Evolutionary conservation across 2,797 vertebrate genomes (phyloP), one percentile per base, ranked within the genome.

Genomic region (Bradypus variegatus): DNA sequence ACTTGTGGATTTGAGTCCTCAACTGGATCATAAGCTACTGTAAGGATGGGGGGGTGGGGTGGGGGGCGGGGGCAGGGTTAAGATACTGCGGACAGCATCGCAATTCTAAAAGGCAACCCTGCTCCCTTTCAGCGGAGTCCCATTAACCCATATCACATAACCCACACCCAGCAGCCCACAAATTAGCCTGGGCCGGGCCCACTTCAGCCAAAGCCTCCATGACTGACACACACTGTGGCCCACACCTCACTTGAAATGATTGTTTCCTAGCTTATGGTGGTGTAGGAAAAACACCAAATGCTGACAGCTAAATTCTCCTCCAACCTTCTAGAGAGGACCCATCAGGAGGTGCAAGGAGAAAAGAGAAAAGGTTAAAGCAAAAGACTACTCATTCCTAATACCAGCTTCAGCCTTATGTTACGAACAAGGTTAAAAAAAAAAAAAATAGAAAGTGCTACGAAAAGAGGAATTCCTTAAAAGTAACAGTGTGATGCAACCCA

Each of bases 381-480:
- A 58, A 48, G 33, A 76, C 41, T 19, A 33, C 27, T 53, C 18
- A 7, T 5, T 79, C 62, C 65, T 33, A 72, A 31, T 25, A 60
- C 36, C 2, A 48, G 55, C 73, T 69, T 64, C 45, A 70, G 78
- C 33, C 8, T 86, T 48, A 3, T 3, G 8, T 36, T 53, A 69
- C 31, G 31, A 73, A 70, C 31, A 13, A 60, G 23, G 29, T 78
- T 79, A 38, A 29, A 33, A 82, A 70, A 6, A n/a, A 33, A 15
- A 77, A 21, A 12, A 12, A 41, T 25, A 45, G 15, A 62, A 90
- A 58, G 18, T 4, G 53, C 11, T 50, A 78, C 41, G 36, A 53
- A 7, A 80, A 88, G 77, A 84, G 67, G 25, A 80, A 89, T 92
- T 89, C 80, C 89, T 90, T 84, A 53, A 79, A 84, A 83, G 76